Evolutionary conservation across 2,113 vertebrate species (phyloP).

Genomic region (Hippocampus mohnikei): DNA sequence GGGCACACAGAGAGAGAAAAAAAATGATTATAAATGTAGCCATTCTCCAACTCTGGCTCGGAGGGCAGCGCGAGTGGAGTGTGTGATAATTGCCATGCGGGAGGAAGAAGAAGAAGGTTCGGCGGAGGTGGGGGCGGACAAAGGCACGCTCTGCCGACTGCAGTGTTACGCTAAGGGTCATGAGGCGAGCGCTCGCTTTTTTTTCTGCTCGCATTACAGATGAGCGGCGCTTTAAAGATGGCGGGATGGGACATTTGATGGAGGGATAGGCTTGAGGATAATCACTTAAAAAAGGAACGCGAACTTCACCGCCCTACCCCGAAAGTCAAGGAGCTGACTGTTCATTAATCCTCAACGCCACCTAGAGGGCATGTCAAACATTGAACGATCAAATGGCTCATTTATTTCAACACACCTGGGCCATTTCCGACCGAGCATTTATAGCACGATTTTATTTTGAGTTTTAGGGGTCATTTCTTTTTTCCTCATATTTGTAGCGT

Average conservation of each 20-base stretch:
- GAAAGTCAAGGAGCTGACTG: conserved; percentile 16
- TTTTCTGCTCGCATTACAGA: conserved; percentile 70
- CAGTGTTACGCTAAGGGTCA: conserved; percentile 76
- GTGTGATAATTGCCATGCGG: conserved; percentile 80
- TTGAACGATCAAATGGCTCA: neutral
- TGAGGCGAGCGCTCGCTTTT: conserved; percentile 50
- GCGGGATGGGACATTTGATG: conserved; percentile 19
- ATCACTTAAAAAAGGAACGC: conserved; percentile 26
- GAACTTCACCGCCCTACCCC: conserved; percentile 36
- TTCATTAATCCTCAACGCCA: neutral
- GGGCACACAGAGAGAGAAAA: conserved; percentile 65
- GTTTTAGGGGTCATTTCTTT: neutral
- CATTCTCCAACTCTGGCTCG: conserved; percentile 72
- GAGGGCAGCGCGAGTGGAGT: conserved; percentile 81
- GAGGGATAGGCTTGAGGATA: conserved; percentile 31
- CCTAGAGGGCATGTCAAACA: neutral
- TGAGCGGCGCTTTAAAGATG: conserved; percentile 46
- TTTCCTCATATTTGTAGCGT: no score
- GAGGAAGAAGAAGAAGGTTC: neutral
- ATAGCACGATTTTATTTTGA: neutral
- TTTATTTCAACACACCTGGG: neutral
- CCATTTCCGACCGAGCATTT: no score
- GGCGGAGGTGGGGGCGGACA: conserved; percentile 48
- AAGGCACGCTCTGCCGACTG: conserved; percentile 67
- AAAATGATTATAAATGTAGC: conserved; percentile 80